These are phyloP conservation scores for Lepus timidus DNA, from an alignment of 2,113 vertebrate species.

Conservation along the genomic window DNA sequence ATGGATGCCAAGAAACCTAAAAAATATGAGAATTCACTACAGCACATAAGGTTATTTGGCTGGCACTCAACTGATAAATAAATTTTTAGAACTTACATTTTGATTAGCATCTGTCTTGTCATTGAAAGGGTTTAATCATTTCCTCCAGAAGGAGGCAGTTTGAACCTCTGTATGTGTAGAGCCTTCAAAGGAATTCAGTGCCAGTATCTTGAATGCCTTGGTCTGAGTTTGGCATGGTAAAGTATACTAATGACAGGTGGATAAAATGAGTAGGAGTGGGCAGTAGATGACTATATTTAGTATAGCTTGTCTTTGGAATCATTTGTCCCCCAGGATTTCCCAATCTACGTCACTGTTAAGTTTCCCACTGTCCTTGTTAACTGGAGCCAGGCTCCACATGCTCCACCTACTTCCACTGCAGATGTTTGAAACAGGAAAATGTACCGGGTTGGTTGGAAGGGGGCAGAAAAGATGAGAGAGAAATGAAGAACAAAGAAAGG, in stretches of 20 bases:
- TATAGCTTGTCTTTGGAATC: not conserved
- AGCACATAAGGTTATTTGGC: conserved; percentile 1
- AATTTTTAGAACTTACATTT: conserved; percentile 46
- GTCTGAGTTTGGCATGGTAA: not conserved
- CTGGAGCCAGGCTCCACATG: not conserved
- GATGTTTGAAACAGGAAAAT: not conserved
- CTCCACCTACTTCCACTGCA: not conserved
- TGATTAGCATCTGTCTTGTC: conserved; percentile 46
- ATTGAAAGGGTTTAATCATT: conserved; percentile 42
- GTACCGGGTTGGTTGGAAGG: not conserved
- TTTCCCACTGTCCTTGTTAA: not conserved
- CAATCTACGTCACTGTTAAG: not conserved
- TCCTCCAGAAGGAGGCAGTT: not conserved
- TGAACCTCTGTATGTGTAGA: not conserved
- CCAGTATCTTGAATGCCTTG: not conserved
- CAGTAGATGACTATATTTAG: not conserved
- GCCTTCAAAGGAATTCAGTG: not conserved
- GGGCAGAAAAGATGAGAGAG: not conserved
- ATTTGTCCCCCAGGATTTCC: not conserved
- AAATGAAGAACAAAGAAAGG: not conserved
- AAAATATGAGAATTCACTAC: not conserved
- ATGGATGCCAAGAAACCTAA: conserved; percentile 37
- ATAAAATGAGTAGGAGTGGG: not conserved
- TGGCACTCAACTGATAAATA: conserved; percentile 40
- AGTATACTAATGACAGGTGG: not conserved